Evolutionary conservation across 2,888 invertebrate species (phyloP).

Genomic region (Apamea sordens): DNA sequence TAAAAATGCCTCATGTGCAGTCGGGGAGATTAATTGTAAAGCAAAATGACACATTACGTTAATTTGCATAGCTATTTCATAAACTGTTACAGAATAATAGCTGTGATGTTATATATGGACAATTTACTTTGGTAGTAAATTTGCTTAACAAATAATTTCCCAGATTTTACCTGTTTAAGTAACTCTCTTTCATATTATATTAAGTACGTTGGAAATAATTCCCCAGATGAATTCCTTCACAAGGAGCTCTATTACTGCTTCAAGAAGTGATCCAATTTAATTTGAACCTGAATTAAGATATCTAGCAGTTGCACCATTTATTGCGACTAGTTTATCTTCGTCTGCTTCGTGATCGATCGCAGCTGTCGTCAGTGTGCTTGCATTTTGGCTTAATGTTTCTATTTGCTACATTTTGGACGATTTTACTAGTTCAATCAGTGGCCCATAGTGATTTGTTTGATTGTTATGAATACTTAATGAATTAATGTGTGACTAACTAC

Average conservation of each 20-base stretch:
- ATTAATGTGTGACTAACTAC: background rate
- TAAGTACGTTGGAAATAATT: background rate
- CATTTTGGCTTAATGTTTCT: conserved; percentile 15
- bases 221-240: background rate
- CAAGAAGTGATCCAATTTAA: conserved; percentile 4
- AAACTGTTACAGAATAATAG: background rate
- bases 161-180: background rate
- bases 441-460: background rate
- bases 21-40: background rate
- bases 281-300: conserved; percentile 31
- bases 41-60: background rate
- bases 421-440: background rate
- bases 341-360: conserved; percentile 40
- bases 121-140: background rate
- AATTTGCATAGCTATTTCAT: background rate
- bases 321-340: conserved; percentile 45
- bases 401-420: conserved; percentile 6
- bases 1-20: too few species aligned
- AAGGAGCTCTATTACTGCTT: background rate
- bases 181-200: background rate
- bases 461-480: background rate
- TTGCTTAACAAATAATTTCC: background rate
- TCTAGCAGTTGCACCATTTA: conserved; percentile 29
- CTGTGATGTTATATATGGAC: background rate
- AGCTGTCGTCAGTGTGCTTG: conserved; percentile 31